Base-by-base conservation (phyloP, 37 sponge, comb jelly and placozoan genomes). In the Aphrocallistes beatrix region DNA sequence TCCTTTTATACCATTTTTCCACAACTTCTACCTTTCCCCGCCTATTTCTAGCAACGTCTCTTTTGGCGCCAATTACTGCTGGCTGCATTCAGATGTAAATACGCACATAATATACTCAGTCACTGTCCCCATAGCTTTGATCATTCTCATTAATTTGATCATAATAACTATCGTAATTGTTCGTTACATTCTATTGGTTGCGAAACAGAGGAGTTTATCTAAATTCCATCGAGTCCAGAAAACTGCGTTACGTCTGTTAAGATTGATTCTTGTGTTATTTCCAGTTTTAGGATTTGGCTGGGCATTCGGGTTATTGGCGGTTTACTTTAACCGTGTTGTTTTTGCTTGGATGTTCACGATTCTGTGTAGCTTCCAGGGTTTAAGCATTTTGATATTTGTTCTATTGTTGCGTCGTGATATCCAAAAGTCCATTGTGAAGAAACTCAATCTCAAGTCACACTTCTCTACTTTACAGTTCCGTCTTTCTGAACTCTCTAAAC, bases 341-440 rank as follows among this genome's bases (percentile, higher is more conserved):
- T 60, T 60, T 60, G 75, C 75, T 32, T 60, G 75, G 75, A 21
- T 60, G 25, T 60, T 60, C 75, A 60, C 75, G 8, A 60, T 60
- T 32, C 21, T 60, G 8, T 60, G 75, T 30, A 30, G 28, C 25
- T 60, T 60, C 34, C 75, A 60, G n/a, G 75, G 75, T 3, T 6
- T 60, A 25, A 8, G 10, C 8, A 25, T 32, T 30, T 30, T 60
- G 1, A 25, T 60, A 25, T 60, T 60, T 30, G 75, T 60, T 19
- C 75, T 60, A 3, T 60, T 60, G 75, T 25, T 60, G 10, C 75
- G 75, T 60, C 75, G 75, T 60, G 75, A 60, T 60, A 60, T 60
- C 75, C 75, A 60, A 60, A 19, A 28, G 3, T 60, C 75, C 3
- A 60, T 60, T 60, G 75, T 60, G 75, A 60, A 30, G 10, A 30